A percentile compares a stretch with the other conserved stretches of the same genome.
Conservation (phyloP, 2,888 invertebrate species). For the Serrognathus titanus region DNA sequence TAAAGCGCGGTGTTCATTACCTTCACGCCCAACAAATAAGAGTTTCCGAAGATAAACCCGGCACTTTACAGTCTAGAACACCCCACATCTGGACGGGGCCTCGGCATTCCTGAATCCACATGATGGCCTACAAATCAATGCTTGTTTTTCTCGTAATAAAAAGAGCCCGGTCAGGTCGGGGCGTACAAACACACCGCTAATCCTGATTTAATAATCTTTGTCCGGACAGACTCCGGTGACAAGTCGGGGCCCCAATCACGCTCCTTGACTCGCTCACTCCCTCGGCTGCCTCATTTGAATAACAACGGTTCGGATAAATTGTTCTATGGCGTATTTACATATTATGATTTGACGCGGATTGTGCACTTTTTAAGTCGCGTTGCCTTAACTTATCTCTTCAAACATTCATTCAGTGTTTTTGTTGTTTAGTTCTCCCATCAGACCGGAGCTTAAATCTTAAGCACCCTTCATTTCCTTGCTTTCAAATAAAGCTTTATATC, state of each 20-base stretch:
- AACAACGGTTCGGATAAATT: slow-evolving; percentile 42
- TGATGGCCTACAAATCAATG: slow-evolving; percentile 45
- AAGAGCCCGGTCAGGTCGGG: slow-evolving; percentile 28
- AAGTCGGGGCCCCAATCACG: slow-evolving; percentile 55
- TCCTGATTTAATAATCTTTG: slow-evolving; percentile 51
- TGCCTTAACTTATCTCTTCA: slow-evolving; percentile 25
- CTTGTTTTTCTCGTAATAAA: slow-evolving; percentile 37
- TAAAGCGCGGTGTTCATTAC: slow-evolving; percentile 27
- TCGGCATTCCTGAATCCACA: slow-evolving; percentile 34
- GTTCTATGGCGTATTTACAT: slow-evolving; percentile 41
- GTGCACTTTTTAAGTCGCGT: slow-evolving; percentile 26
- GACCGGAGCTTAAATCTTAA: neutral
- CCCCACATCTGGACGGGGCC: slow-evolving; percentile 26
- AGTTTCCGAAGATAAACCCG: slow-evolving; percentile 25
- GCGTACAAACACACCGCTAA: slow-evolving; percentile 47
- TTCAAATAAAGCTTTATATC: neutral
- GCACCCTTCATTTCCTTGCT: slow-evolving; percentile 1
- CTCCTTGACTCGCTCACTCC: slow-evolving; percentile 42
- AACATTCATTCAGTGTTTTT: slow-evolving; percentile 27
- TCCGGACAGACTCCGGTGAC: slow-evolving; percentile 37
- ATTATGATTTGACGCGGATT: slow-evolving; percentile 38
- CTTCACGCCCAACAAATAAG: slow-evolving; percentile 25
- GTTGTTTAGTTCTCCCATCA: slow-evolving; percentile 24
- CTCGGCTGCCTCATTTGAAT: slow-evolving; percentile 42
- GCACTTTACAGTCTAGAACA: slow-evolving; percentile 28